Conservation (phyloP, 2,888 invertebrate genomes). For the Polymixis flavicincta region DNA sequence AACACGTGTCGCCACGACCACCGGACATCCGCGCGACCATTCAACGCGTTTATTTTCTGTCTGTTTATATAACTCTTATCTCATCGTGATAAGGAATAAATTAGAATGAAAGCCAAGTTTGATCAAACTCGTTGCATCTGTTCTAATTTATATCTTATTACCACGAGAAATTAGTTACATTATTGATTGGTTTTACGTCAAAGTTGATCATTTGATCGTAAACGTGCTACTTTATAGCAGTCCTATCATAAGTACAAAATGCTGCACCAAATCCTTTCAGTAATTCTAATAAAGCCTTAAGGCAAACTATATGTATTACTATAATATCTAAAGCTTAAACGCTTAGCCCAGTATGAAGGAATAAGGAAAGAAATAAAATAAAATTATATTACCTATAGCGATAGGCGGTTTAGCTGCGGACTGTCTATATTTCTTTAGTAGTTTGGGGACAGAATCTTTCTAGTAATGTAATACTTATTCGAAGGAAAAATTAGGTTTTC, state of each 20-base stretch:
- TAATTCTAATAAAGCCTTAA: slow-evolving; percentile 23
- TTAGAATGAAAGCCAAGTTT: background rate
- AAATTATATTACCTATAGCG: slow-evolving; percentile 43
- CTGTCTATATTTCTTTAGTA: slow-evolving; percentile 36
- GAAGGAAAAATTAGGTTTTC: background rate
- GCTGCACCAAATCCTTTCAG: background rate
- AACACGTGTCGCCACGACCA: slow-evolving; percentile 21
- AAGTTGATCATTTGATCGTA: background rate
- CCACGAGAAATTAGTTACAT: background rate
- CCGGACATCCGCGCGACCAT: slow-evolving; percentile 22
- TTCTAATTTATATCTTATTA: background rate
- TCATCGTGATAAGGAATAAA: background rate
- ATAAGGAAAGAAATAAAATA: slow-evolving; percentile 55
- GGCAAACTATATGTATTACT: slow-evolving; percentile 39
- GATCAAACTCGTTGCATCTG: background rate
- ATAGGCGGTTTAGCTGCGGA: slow-evolving; percentile 51
- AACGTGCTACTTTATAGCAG: background rate
- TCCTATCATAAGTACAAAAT: slow-evolving; percentile 23
- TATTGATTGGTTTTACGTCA: background rate
- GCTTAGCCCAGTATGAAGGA: slow-evolving; percentile 38
- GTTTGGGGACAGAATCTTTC: slow-evolving; percentile 26
- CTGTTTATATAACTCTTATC: background rate
- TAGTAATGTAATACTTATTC: slow-evolving; percentile 23
- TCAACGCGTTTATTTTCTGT: slow-evolving; percentile 22
- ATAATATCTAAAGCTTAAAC: slow-evolving; percentile 47